Evolutionary conservation across 2,113 vertebrate species (phyloP).

Genomic region (Aegotheles bennettii): DNA sequence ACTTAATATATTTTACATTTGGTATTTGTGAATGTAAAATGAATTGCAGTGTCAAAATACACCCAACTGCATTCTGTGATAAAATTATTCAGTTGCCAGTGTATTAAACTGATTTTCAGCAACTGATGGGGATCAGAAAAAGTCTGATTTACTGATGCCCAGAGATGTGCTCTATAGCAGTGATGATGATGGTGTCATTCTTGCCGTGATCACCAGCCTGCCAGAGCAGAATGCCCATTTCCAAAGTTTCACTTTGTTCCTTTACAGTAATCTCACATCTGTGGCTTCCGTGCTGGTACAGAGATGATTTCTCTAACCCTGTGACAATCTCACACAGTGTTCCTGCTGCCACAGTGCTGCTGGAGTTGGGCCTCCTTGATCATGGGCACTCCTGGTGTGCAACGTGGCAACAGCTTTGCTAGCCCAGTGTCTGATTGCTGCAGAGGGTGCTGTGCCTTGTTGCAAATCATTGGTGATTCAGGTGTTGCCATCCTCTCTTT

Average conservation of each 20-base stretch:
- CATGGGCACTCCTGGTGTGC: not conserved
- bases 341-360: too few species aligned
- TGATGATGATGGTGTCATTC: not conserved
- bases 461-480: not conserved
- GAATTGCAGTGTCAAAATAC: not conserved
- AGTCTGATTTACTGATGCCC: not conserved
- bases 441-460: fast-evolving
- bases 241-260: not conserved
- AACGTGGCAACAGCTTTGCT: not conserved
- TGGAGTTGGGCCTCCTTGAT: not conserved
- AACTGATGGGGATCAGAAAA: not conserved
- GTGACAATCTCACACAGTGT: not conserved
- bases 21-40: not conserved
- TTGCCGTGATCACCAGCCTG: not conserved
- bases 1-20: not conserved
- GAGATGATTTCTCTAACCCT: not conserved
- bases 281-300: not conserved
- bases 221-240: not conserved
- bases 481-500: not conserved
- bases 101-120: not conserved
- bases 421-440: fast-evolving
- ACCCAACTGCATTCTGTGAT: not conserved
- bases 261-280: not conserved
- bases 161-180: not conserved
- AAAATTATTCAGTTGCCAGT: not conserved